phyloP scores from a whole-genome alignment of 2,113 vertebrate species.

The Tauraco erythrolophus region DNA sequence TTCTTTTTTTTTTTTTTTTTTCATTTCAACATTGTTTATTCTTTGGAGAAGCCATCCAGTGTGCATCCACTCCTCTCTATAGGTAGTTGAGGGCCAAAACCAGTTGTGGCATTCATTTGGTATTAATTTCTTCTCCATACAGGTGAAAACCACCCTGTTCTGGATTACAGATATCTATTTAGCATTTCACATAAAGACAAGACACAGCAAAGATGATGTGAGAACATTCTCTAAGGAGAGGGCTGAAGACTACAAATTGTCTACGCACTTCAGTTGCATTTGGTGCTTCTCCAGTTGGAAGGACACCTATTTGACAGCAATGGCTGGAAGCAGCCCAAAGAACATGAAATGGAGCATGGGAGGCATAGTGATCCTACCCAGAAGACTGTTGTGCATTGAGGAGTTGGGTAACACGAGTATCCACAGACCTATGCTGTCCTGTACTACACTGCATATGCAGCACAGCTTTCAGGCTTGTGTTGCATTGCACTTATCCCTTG shows the following conservation, averaged over 20 bases:
- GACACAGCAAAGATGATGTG: not conserved
- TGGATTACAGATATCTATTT: not conserved
- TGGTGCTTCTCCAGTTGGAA: not conserved
- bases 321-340: not conserved
- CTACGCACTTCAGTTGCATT: not conserved
- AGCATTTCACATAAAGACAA: not conserved
- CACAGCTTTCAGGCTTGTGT: accelerated
- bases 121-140: not conserved
- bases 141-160: not conserved
- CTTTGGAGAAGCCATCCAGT: not conserved
- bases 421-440: not conserved
- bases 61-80: not conserved
- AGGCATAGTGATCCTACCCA: not conserved
- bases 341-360: not conserved
- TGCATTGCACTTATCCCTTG: not conserved
- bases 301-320: not conserved
- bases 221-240: not conserved
- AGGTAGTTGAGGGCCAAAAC: not conserved
- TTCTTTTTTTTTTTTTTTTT: not conserved
- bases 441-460: not conserved
- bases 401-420: not conserved
- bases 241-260: not conserved
- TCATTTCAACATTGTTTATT: not conserved
- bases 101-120: not conserved
- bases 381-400: not conserved